Conservation (phyloP, 2,797 vertebrate genomes). For the Macroramphosus scolopax region DNA sequence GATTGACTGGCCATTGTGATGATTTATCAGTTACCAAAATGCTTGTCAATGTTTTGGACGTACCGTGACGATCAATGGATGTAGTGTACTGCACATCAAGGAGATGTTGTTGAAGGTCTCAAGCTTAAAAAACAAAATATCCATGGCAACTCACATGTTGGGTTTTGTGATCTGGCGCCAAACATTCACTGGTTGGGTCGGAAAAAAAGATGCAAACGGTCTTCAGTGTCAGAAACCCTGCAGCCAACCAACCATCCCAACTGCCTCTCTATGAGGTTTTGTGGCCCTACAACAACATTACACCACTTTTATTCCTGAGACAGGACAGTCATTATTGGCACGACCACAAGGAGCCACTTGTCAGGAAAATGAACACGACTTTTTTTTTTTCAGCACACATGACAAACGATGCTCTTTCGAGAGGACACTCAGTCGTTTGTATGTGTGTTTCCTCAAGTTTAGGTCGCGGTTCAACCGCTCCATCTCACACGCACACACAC, state of each 20-base stretch:
- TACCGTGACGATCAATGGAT: not conserved
- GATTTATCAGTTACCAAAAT: too few species aligned
- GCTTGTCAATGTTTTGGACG: too few species aligned
- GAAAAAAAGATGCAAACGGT: not conserved
- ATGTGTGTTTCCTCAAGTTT: slow-evolving; percentile 25
- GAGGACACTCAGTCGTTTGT: too few species aligned
- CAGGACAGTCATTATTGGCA: slow-evolving; percentile 4
- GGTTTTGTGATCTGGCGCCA: not conserved
- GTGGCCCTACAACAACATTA: slow-evolving; percentile 1
- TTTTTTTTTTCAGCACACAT: slow-evolving; percentile 4
- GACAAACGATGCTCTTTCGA: not conserved
- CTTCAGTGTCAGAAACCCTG: slow-evolving; percentile 3
- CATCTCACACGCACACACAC: too few species aligned
- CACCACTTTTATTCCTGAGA: slow-evolving; percentile 1
- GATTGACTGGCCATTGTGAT: too few species aligned
- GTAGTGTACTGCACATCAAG: not conserved
- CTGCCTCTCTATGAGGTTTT: not conserved
- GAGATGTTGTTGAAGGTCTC: slow-evolving; percentile 1
- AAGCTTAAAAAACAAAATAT: not conserved
- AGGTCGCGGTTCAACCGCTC: slow-evolving; percentile 16
- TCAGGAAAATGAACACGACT: slow-evolving; percentile 13
- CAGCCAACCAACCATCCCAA: not conserved
- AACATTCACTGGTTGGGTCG: not conserved
- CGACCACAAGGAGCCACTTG: slow-evolving; percentile 13
- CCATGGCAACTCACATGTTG: not conserved